Conservation (phyloP, 2,797 vertebrate genomes). For the Micropoecilia bifurca region DNA sequence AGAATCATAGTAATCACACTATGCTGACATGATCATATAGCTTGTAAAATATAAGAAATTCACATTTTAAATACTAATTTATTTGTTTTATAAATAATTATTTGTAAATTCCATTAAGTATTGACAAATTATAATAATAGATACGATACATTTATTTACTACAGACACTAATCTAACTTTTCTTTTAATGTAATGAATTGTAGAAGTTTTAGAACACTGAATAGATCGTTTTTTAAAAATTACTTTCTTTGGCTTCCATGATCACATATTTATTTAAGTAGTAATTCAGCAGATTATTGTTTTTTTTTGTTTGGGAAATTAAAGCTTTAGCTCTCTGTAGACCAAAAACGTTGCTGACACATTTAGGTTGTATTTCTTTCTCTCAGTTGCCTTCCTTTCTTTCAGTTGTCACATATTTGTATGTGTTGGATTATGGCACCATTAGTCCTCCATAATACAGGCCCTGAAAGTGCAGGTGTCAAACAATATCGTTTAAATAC, state of each 20-base stretch:
- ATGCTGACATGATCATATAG: neutral
- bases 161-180: neutral
- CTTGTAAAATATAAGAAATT: neutral
- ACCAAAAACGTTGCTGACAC: neutral
- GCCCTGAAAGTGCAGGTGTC: neutral
- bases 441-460: neutral
- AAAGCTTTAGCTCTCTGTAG: neutral
- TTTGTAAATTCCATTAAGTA: neutral
- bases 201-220: neutral
- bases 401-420: neutral
- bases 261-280: neutral
- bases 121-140: neutral
- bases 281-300: neutral
- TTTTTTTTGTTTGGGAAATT: neutral
- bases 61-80: neutral
- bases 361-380: neutral
- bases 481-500: neutral
- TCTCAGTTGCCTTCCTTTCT: no score
- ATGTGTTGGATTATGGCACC: neutral
- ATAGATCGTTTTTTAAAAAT: neutral
- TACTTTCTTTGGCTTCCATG: neutral
- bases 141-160: neutral
- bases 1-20: neutral
- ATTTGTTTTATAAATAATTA: neutral
- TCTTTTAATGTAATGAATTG: neutral